phyloP scores from a whole-genome alignment of 2,888 invertebrate species.

The Dicranocentrus wangi region DNA sequence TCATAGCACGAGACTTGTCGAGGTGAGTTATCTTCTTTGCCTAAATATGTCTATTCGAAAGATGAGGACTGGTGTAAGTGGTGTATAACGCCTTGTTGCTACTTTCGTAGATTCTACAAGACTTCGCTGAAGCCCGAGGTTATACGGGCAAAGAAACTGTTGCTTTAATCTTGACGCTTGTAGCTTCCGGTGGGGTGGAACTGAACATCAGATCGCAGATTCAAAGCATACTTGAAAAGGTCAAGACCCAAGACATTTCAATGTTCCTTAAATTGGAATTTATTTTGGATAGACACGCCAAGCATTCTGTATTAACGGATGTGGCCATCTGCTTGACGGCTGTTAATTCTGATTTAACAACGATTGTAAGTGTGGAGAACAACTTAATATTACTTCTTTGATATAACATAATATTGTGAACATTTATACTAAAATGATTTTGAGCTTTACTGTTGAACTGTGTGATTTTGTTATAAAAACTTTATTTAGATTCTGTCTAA shows the following conservation, averaged over 20 bases:
- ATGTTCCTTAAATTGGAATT: constrained; percentile 43
- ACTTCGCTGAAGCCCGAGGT: constrained; percentile 47
- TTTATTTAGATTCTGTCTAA: constrained; percentile 62
- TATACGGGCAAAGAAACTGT: constrained; percentile 65
- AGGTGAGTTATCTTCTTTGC: constrained; percentile 61
- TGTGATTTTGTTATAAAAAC: no score
- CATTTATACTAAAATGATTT: no score
- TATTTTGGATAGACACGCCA: constrained; percentile 52
- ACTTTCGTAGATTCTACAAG: constrained; percentile 36
- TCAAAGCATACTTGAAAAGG: constrained; percentile 64
- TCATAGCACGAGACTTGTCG: constrained; percentile 65
- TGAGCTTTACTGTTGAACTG: no score
- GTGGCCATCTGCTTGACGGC: constrained; percentile 69
- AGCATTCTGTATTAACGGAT: constrained; percentile 67
- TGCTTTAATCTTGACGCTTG: constrained; percentile 69
- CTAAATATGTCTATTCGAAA: background rate
- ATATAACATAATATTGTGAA: no score
- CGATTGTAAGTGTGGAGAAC: constrained; percentile 50
- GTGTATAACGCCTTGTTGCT: background rate
- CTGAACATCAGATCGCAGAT: constrained; percentile 61
- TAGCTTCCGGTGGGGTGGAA: constrained; percentile 69
- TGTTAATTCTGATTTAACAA: constrained; percentile 62
- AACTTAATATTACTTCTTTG: constrained; percentile 27
- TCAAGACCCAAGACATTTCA: constrained; percentile 40
- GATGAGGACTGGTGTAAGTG: constrained; percentile 19